Evolutionary conservation across 2,113 vertebrate species (phyloP).

Genomic region (Cepphus grylle): DNA sequence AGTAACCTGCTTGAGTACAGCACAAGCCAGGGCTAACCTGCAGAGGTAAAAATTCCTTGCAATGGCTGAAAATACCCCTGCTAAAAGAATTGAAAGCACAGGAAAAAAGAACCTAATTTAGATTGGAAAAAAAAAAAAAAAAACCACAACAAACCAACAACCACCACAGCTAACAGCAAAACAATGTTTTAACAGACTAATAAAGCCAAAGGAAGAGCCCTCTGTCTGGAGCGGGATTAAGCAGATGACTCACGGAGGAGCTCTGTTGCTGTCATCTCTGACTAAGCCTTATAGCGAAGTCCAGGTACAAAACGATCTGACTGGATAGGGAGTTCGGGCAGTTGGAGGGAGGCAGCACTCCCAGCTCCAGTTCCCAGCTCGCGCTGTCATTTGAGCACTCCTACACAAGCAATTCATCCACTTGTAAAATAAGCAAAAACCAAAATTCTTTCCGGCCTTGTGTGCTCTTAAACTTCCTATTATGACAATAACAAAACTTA

Average conservation of each 20-base stretch:
- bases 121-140: not conserved
- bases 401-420: not conserved
- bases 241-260: not conserved
- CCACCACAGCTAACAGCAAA: not conserved
- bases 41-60: not conserved
- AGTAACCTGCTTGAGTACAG: not conserved
- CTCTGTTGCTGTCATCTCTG: constrained; percentile 12
- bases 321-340: not conserved
- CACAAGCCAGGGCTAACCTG: not conserved
- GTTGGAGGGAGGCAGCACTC: not conserved
- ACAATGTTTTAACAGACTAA: not conserved
- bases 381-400: not conserved
- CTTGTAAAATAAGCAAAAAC: not conserved
- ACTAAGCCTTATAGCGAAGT: not conserved
- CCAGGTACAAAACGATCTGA: not conserved
- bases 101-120: not conserved
- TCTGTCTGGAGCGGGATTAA: constrained; percentile 26
- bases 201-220: not conserved
- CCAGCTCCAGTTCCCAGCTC: not conserved
- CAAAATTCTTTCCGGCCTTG: not conserved
- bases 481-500: not conserved
- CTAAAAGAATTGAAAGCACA: not conserved
- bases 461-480: not conserved
- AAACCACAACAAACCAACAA: not conserved
- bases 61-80: not conserved